These are phyloP conservation scores for Panthera tigris DNA, from an alignment of 2,113 vertebrate genomes.

Conservation along the genomic window DNA sequence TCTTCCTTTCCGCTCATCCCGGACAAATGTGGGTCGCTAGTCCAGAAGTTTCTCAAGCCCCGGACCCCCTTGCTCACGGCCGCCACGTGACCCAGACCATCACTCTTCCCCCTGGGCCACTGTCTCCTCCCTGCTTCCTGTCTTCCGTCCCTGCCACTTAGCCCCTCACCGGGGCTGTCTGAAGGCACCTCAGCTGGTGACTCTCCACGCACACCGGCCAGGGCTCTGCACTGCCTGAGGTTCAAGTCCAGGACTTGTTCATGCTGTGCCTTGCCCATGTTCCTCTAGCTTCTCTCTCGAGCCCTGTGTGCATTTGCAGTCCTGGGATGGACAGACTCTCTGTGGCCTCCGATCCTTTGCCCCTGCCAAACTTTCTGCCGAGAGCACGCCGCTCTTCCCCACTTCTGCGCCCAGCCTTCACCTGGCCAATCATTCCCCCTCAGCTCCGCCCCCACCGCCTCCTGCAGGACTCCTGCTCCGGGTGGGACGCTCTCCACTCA, in stretches of 20 bases:
- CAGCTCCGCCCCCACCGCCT: too few relatives aligned
- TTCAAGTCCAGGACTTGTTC: not conserved
- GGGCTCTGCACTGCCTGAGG: rapidly evolving
- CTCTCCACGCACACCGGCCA: not conserved
- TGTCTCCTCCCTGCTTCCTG: not conserved
- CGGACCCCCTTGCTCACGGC: not conserved
- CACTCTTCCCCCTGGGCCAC: not conserved
- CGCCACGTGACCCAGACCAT: not conserved
- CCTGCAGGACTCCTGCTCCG: not conserved
- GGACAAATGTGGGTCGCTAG: not conserved
- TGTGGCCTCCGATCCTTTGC: not conserved
- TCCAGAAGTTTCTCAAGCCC: not conserved
- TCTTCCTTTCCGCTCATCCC: not conserved
- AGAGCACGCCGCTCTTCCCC: rapidly evolving
- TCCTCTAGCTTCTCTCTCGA: rapidly evolving
- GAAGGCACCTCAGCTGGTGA: not conserved
- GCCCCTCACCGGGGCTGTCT: not conserved
- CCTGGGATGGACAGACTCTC: not conserved
- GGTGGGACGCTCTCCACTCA: not conserved
- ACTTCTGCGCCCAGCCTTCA: not conserved
- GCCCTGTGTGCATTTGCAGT: rapidly evolving
- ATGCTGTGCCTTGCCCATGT: rapidly evolving
- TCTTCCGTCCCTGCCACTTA: not conserved
- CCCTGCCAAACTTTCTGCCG: not conserved
- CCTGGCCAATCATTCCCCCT: not conserved